A percentile compares a stretch with the other conserved stretches of the same genome.
Conservation (phyloP, 1,140 invertebrate genomes). For the Drosophila arizonae region DNA sequence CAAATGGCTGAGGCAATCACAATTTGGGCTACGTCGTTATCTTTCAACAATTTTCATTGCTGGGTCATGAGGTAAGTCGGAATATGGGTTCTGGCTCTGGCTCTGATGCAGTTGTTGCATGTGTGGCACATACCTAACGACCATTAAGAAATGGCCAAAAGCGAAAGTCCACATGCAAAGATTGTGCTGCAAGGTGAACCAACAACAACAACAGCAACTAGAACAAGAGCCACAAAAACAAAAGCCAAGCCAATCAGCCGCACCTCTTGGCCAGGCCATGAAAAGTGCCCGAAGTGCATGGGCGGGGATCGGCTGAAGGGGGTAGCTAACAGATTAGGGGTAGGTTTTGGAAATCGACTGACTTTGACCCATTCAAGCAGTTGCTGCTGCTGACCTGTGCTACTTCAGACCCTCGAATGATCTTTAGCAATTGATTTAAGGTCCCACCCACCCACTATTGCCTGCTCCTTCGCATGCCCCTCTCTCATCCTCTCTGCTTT, state of each 20-base stretch:
- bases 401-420: constrained; percentile 52
- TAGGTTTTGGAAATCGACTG: constrained; percentile 6
- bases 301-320: neutral
- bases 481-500: constrained; percentile 15
- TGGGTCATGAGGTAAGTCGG: constrained; percentile 22
- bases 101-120: constrained; percentile 75
- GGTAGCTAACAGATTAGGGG: neutral
- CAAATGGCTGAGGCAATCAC: constrained; percentile 14
- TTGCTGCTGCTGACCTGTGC: constrained; percentile 31
- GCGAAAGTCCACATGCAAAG: constrained; percentile 77
- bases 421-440: constrained; percentile 67
- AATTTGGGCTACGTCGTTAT: constrained; percentile 27
- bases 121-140: constrained; percentile 52
- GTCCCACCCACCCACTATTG: constrained; percentile 25
- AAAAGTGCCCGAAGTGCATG: constrained; percentile 42
- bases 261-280: constrained; percentile 46
- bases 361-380: constrained; percentile 73
- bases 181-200: constrained; percentile 39
- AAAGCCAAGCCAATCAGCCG: constrained; percentile 62
- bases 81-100: constrained; percentile 10
- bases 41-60: constrained; percentile 35
- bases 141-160: constrained; percentile 68
- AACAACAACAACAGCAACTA: neutral
- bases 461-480: constrained; percentile 5
- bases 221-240: neutral